phyloP scores from a whole-genome alignment of 2,888 invertebrate genomes.

The Acleris holmiana region DNA sequence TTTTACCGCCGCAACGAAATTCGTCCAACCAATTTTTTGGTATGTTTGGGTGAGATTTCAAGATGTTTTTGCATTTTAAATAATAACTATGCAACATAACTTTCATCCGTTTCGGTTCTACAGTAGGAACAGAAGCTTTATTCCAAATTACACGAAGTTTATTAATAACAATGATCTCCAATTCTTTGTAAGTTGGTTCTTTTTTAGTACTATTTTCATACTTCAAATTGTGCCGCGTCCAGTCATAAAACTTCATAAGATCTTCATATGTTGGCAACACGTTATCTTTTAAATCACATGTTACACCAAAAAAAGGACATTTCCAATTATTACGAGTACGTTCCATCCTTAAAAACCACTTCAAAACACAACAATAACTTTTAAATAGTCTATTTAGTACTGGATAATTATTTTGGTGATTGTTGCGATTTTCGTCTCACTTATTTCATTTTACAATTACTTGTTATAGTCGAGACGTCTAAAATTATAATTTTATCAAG shows the following conservation, averaged over 20 bases:
- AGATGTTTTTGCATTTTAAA: slow-evolving; percentile 30
- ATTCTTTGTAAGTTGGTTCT: slow-evolving; percentile 33
- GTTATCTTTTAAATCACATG: slow-evolving; percentile 30
- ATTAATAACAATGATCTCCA: slow-evolving; percentile 18
- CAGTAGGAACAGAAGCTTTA: slow-evolving; percentile 25
- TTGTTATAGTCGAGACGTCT: no score
- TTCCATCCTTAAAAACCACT: neutral
- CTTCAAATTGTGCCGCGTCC: slow-evolving; percentile 13
- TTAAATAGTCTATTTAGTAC: neutral
- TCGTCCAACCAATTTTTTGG: slow-evolving; percentile 29
- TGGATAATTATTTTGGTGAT: neutral
- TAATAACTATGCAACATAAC: slow-evolving; percentile 34
- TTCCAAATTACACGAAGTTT: slow-evolving; percentile 24
- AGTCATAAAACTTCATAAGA: slow-evolving; percentile 26
- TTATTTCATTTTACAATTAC: no score
- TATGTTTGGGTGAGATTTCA: slow-evolving; percentile 35
- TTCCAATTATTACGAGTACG: slow-evolving; percentile 7
- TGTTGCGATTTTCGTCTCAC: no score
- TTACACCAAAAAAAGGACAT: slow-evolving; percentile 29
- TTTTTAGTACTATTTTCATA: slow-evolving; percentile 23
- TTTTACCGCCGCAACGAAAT: slow-evolving; percentile 23
- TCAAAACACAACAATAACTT: neutral
- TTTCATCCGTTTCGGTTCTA: slow-evolving; percentile 22
- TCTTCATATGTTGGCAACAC: slow-evolving; percentile 16
- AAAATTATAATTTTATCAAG: no score